Percentiles rank a stretch among this genome's conserved stretches.
These are phyloP conservation scores for Scartelaos histophorus DNA, from an alignment of 2,113 vertebrate genomes.

Conservation along the genomic window DNA sequence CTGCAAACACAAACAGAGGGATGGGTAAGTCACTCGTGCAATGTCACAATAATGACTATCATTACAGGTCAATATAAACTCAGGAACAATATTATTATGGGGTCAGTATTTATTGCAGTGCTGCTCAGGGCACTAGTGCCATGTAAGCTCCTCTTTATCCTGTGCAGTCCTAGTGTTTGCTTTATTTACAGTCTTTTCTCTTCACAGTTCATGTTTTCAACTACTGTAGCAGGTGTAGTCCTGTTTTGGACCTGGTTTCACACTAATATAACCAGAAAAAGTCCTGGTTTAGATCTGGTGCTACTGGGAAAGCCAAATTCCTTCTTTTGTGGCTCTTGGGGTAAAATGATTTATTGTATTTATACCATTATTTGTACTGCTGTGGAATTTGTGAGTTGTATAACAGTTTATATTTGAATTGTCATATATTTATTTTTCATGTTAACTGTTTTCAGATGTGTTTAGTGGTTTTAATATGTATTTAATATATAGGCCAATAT, in stretches of 20 bases:
- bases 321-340: too few species aligned
- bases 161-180: background rate
- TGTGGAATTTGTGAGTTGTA: too few species aligned
- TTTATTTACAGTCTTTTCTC: background rate
- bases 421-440: too few species aligned
- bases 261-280: background rate
- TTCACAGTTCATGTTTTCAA: background rate
- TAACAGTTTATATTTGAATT: too few species aligned
- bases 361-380: too few species aligned
- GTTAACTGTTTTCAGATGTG: too few species aligned
- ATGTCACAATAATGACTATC: background rate
- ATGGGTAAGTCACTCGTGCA: conserved; percentile 42
- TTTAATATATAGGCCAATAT: too few species aligned
- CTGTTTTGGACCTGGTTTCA: background rate
- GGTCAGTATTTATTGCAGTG: too few species aligned
- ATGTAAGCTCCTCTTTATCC: background rate
- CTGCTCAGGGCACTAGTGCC: background rate
- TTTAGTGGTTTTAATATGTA: too few species aligned
- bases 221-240: too few species aligned
- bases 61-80: background rate
- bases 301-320: background rate
- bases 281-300: background rate
- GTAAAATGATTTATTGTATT: background rate
- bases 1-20: conserved; percentile 63
- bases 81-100: background rate